phyloP scores from a whole-genome alignment of 1,140 invertebrate genomes.

The Musca domestica region DNA sequence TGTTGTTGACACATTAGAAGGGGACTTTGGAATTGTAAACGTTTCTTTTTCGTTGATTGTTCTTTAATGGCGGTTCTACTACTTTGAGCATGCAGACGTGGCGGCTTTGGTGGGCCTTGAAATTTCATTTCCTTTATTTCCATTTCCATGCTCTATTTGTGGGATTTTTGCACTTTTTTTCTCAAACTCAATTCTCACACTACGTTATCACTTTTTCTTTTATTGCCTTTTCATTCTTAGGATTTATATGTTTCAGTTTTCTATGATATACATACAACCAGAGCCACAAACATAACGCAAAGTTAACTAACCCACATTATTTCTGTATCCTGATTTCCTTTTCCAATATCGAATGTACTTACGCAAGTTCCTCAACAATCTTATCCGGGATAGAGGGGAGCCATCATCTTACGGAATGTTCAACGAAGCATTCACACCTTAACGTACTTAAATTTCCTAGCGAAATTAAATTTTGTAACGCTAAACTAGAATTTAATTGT shows the following conservation, averaged over 20 bases:
- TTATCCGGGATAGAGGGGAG: no score
- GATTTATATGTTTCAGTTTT: neutral
- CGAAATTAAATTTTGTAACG: conserved; percentile 42
- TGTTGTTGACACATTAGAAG: conserved; percentile 18
- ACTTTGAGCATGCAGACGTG: conserved; percentile 28
- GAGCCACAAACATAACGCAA: neutral
- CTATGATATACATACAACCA: no score
- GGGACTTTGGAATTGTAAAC: conserved; percentile 49
- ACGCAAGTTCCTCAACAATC: no score
- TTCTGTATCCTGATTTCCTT: neutral
- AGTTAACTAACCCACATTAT: conserved; percentile 16
- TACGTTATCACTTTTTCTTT: neutral
- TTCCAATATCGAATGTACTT: neutral
- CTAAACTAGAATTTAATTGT: conserved; percentile 43
- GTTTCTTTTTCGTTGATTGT: conserved; percentile 34
- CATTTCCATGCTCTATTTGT: neutral
- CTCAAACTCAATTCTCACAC: neutral
- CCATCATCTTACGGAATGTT: no score
- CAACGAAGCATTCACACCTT: no score
- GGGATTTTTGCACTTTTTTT: no score
- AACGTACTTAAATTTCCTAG: conserved; percentile 22
- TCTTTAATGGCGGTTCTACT: neutral
- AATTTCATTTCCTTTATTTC: neutral
- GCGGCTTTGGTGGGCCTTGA: conserved; percentile 35
- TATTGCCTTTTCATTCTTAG: neutral